Conservation (phyloP, 2,113 vertebrate genomes). For the Myotis brandtii region DNA sequence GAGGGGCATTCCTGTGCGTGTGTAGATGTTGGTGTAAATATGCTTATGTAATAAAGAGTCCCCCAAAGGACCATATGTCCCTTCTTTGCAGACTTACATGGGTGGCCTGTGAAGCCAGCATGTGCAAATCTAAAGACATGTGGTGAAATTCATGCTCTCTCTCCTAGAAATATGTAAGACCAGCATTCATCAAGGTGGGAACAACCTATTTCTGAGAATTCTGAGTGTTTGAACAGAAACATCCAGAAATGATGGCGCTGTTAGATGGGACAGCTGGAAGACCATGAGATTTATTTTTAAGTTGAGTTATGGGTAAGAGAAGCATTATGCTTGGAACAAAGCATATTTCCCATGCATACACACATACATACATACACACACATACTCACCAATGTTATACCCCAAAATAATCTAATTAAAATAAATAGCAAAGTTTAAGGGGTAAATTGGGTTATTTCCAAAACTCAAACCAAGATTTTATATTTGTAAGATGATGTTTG, state of each 20-base stretch:
- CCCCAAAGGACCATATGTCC: neutral
- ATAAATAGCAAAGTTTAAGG: neutral
- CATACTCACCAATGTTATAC: neutral
- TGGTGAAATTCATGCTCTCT: slow-evolving; percentile 11
- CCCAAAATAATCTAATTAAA: neutral
- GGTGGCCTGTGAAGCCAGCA: neutral
- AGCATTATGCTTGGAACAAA: neutral
- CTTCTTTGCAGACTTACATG: slow-evolving; percentile 18
- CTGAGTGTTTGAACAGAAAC: slow-evolving; percentile 29
- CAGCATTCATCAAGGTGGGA: neutral
- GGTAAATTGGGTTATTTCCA: neutral
- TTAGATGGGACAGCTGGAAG: neutral
- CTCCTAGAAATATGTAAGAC: neutral
- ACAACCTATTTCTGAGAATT: neutral
- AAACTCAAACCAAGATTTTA: slow-evolving; percentile 14
- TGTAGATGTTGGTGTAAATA: slow-evolving; percentile 34
- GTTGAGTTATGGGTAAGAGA: neutral
- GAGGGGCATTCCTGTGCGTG: neutral
- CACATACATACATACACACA: neutral
- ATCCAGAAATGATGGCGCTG: neutral
- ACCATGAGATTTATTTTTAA: neutral
- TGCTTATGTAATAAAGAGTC: slow-evolving; percentile 66
- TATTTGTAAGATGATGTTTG: slow-evolving; percentile 18
- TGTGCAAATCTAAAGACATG: neutral
- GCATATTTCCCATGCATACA: neutral